Percentiles rank a stretch among this genome's conserved stretches.
phyloP scores from a whole-genome alignment of 1,140 invertebrate genomes.

The Hyphantria cunea region DNA sequence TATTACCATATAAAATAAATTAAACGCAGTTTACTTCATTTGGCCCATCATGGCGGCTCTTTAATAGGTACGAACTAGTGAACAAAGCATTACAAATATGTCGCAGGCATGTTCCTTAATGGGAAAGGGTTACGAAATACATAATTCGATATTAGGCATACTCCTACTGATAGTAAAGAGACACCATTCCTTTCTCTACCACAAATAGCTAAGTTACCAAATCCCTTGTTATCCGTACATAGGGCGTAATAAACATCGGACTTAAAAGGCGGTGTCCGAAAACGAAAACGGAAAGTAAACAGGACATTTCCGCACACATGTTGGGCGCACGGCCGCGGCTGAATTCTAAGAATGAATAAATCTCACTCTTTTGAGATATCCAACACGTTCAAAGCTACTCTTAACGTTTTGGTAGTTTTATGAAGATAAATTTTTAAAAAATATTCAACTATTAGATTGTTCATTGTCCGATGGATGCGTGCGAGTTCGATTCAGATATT shows the following conservation, averaged over 20 bases:
- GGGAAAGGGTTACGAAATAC: slow-evolving; percentile 40
- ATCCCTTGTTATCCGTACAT: slow-evolving; percentile 45
- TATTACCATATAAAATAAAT: slow-evolving; percentile 63
- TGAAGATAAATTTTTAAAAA: slow-evolving; percentile 28
- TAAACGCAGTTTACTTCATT: slow-evolving; percentile 36
- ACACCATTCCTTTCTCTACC: slow-evolving; percentile 49
- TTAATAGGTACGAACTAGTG: slow-evolving; percentile 4
- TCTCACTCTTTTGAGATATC: slow-evolving; percentile 34
- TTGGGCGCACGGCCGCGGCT: slow-evolving; percentile 21
- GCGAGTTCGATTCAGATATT: slow-evolving; percentile 35
- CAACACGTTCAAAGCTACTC: slow-evolving; percentile 30
- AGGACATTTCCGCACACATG: slow-evolving; percentile 56
- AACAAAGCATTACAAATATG: slow-evolving; percentile 34
- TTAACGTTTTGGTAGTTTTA: slow-evolving; percentile 20
- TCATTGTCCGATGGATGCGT: slow-evolving; percentile 32
- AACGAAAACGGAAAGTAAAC: slow-evolving; percentile 55
- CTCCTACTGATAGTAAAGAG: slow-evolving; percentile 38
- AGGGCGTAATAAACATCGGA: slow-evolving; percentile 47
- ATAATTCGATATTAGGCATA: slow-evolving; percentile 25
- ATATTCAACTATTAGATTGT: slow-evolving; percentile 26
- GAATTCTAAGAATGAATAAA: slow-evolving; percentile 45
- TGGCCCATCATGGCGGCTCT: slow-evolving; percentile 9
- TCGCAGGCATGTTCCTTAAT: slow-evolving; percentile 36
- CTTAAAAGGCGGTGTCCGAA: slow-evolving; percentile 62
- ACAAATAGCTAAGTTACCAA: slow-evolving; percentile 57